phyloP scores from a whole-genome alignment of 2,113 vertebrate species.

The Parus major region DNA sequence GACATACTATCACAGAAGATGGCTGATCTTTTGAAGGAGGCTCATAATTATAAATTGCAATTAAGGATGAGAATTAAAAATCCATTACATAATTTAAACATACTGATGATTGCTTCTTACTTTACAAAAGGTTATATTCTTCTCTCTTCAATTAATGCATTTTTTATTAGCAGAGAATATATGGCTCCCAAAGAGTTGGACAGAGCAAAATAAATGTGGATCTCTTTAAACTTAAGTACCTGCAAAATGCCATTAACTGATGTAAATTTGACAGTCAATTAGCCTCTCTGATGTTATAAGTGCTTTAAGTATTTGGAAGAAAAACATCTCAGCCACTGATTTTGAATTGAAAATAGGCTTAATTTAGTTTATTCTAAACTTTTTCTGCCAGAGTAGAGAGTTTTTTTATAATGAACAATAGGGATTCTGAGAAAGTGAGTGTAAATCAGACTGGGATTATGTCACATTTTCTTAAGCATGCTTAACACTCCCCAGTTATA shows the following conservation, averaged over 20 bases:
- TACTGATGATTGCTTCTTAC: background rate
- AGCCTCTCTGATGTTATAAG: background rate
- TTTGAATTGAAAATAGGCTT: slow-evolving; percentile 15
- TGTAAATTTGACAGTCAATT: slow-evolving; percentile 40
- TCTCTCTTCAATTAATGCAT: background rate
- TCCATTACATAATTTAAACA: background rate
- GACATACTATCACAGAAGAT: background rate
- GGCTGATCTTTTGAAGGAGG: background rate
- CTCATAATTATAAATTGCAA: background rate
- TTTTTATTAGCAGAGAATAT: background rate
- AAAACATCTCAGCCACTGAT: background rate
- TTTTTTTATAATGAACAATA: background rate
- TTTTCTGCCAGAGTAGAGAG: background rate
- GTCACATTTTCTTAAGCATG: background rate
- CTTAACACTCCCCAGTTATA: background rate
- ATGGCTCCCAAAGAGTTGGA: background rate
- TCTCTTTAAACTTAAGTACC: slow-evolving; percentile 28
- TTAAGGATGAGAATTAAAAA: background rate
- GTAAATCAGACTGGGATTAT: background rate
- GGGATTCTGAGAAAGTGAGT: background rate
- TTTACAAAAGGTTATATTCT: slow-evolving; percentile 2
- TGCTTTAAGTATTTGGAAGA: slow-evolving; percentile 15
- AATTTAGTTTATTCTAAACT: background rate
- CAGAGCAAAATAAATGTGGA: background rate
- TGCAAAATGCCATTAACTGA: slow-evolving; percentile 31